A percentile compares a stretch with the other conserved stretches of the same genome.
phyloP scores from a whole-genome alignment of 1,140 invertebrate species.

The Cardiocondyla obscurior region DNA sequence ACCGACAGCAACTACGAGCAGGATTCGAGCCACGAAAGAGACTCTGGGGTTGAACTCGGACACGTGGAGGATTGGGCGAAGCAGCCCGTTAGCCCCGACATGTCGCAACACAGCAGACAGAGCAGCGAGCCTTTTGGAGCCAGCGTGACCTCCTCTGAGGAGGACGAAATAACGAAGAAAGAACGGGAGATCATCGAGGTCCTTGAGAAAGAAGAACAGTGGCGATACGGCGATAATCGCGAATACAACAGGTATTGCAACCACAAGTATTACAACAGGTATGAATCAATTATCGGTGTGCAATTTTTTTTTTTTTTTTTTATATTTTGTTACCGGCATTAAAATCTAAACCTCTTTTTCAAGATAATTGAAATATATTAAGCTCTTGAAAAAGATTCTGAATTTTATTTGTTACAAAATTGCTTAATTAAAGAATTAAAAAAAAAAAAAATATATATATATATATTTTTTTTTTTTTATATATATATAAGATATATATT shows the following conservation, averaged over 20 bases:
- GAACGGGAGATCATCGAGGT: conserved; percentile 89
- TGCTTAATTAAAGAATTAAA: too few relatives aligned
- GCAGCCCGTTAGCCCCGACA: conserved; percentile 86
- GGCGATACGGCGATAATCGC: conserved; percentile 82
- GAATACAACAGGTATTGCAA: conserved; percentile 80
- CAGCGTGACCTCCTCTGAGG: conserved; percentile 87
- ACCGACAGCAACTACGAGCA: conserved; percentile 84
- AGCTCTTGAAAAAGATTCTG: neutral
- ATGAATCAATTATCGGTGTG: conserved; percentile 10
- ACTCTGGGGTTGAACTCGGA: conserved; percentile 90
- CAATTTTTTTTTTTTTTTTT: neutral
- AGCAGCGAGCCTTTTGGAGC: conserved; percentile 89
- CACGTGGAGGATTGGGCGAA: conserved; percentile 85
- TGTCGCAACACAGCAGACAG: conserved; percentile 89
- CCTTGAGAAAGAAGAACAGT: conserved; percentile 87
- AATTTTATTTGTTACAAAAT: neutral
- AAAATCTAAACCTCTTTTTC: too few relatives aligned
- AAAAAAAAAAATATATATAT: too few relatives aligned
- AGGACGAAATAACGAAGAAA: conserved; percentile 89
- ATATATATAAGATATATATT: too few relatives aligned
- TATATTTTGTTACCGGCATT: too few relatives aligned
- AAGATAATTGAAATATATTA: neutral
- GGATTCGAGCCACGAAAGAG: conserved; percentile 84
- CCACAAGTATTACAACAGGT: conserved; percentile 80
- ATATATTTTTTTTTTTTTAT: too few relatives aligned